Base-by-base conservation (phyloP, 2,113 vertebrate species). In the Copsychus sechellarum region DNA sequence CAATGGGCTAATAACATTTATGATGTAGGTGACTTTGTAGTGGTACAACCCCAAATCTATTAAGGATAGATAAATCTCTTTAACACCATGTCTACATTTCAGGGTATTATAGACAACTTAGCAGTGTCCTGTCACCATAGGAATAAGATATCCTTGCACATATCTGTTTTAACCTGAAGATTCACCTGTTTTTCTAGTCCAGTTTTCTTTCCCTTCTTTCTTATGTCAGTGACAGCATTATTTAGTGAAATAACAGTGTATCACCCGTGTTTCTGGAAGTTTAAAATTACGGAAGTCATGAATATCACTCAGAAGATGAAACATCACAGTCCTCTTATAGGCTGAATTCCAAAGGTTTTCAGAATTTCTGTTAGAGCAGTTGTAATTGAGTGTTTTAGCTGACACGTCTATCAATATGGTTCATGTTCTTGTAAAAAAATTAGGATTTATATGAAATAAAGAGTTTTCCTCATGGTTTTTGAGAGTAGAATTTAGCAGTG, bases 321-420 rank as follows among this genome's bases (percentile, higher is more conserved):
- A 91, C 73, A 95, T 80, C 69, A 66, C 53, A 89, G 76, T 96
- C 57, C 81, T 94, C 91, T 96, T 96, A 58, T 56, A 86, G 93
- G 72, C 61, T 77, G 88, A 93, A 86, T 93, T 93, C 25, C 81
- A 92, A 94, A 92, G 86, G n/a, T 87, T 97, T 96, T 94, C 88
- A 95, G 69, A 96, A 94, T 77, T 93, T 74, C 47, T 88, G 29
- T 70, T 62, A 66, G 14, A 80, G 50, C 18, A 43, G 25, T 31
- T 94, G 60, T 91, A 69, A 88, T 90, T 43, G 22, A 88, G 24
- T 19, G 23, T 61, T 96, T 93, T 86, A 94, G 69, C 89, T 78
- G 69, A 70, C 43, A 83, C 24, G 24, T 65, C 64, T 82, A 53
- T 53, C 78, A 93, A 43, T 72, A 61, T 78, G 33, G 65, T 81